These are phyloP conservation scores for Diaprepes abbreviatus DNA, from an alignment of 2,888 invertebrate species.

Conservation along the genomic window DNA sequence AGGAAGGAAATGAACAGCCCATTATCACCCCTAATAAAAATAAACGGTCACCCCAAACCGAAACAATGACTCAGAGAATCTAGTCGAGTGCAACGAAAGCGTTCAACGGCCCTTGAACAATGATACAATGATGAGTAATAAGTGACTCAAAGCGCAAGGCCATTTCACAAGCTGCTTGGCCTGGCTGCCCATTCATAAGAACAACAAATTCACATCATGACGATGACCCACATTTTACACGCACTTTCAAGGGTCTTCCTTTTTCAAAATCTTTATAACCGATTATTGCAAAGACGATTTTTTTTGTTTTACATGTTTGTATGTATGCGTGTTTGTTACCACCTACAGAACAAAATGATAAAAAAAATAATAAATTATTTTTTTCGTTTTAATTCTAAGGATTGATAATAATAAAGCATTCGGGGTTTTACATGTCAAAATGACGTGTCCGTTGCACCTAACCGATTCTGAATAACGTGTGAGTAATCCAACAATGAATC, in stretches of 20 bases:
- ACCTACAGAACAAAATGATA: too few relatives aligned
- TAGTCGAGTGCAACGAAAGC: conserved; percentile 46
- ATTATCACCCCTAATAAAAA: conserved; percentile 43
- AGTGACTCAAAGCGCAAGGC: conserved; percentile 66
- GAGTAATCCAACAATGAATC: conserved; percentile 10
- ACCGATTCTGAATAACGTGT: background rate
- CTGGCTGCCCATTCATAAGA: conserved; percentile 37
- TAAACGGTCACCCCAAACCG: conserved; percentile 35
- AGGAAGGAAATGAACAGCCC: conserved; percentile 33
- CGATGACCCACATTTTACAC: conserved; percentile 33
- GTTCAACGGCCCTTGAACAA: conserved; percentile 65
- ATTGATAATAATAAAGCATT: too few relatives aligned
- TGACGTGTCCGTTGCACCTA: background rate
- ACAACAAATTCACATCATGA: conserved; percentile 19
- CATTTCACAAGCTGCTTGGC: conserved; percentile 58
- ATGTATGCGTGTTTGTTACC: too few relatives aligned
- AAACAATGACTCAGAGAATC: conserved; percentile 40
- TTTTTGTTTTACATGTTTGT: too few relatives aligned
- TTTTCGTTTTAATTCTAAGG: too few relatives aligned
- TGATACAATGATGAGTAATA: conserved; percentile 65
- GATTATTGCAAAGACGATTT: too few relatives aligned
- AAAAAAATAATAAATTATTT: too few relatives aligned
- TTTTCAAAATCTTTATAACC: background rate
- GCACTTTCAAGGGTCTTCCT: background rate
- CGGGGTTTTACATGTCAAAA: background rate